Conservation (phyloP, 2,888 invertebrate species). For the Heliconius ethilla region DNA sequence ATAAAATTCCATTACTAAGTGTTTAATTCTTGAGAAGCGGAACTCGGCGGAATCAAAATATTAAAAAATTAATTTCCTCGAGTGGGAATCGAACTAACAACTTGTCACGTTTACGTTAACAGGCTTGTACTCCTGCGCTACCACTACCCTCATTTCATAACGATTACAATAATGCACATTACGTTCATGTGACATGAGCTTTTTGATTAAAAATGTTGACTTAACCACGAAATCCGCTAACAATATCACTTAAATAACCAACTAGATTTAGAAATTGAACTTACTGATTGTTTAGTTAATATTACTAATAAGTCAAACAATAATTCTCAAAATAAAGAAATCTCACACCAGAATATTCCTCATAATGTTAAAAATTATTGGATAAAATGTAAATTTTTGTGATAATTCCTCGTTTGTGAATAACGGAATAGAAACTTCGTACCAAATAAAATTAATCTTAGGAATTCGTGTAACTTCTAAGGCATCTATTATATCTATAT, state of each 20-base stretch:
- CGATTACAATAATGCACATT: no score
- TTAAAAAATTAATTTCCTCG: no score
- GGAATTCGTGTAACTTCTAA: neutral
- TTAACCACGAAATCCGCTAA: neutral
- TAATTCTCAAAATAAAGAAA: neutral
- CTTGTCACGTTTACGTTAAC: no score
- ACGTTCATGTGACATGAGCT: no score
- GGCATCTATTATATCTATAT: neutral
- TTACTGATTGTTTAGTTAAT: neutral
- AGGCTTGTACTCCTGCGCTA: no score
- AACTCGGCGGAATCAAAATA: no score
- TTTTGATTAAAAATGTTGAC: no score
- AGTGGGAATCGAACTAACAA: no score
- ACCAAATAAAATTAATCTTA: neutral
- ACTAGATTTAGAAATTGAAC: neutral
- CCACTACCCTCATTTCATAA: no score
- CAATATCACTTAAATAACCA: neutral
- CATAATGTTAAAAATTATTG: neutral
- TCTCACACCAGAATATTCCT: neutral
- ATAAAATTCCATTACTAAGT: no score
- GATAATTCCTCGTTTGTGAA: conserved; percentile 15
- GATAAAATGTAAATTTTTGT: neutral
- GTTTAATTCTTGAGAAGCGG: no score
- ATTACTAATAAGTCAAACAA: neutral
- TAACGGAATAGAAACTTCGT: neutral